Conservation (phyloP, 2,797 vertebrate species). For the Adrianichthys oophorus region DNA sequence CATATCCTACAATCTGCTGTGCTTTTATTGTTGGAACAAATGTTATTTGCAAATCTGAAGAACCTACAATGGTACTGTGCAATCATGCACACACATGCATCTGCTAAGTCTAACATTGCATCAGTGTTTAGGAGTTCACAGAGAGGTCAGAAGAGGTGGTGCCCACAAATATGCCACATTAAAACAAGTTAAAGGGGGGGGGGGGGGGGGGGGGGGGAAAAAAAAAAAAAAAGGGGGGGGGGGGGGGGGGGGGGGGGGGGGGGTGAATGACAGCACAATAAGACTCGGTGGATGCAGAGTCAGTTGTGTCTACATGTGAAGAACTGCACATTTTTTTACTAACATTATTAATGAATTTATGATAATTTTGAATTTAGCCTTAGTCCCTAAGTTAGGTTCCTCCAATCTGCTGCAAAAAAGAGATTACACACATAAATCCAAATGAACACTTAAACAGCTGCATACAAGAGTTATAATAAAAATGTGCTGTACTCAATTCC, state of each 20-base stretch:
- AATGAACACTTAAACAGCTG: conserved; percentile 25
- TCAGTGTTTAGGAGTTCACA: conserved; percentile 10
- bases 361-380: conserved; percentile 22
- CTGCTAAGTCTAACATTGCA: conserved; percentile 4
- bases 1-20: conserved; percentile 9
- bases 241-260: too few species aligned
- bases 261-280: too few species aligned
- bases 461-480: conserved; percentile 18
- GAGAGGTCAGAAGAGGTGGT: conserved; percentile 11
- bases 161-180: conserved; percentile 8
- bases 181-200: background rate
- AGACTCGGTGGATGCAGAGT: too few species aligned
- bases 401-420: conserved; percentile 34
- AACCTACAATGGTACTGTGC: conserved; percentile 8
- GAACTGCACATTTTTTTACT: conserved; percentile 34
- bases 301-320: background rate
- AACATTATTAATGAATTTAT: too few species aligned
- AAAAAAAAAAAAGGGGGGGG: too few species aligned
- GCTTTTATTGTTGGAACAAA: conserved; percentile 5
- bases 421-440: conserved; percentile 13
- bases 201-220: too few species aligned
- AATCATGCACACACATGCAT: conserved; percentile 1
- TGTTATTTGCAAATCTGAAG: conserved; percentile 11
- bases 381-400: conserved; percentile 17
- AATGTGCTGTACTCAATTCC: conserved; percentile 32